phyloP scores from a whole-genome alignment of 2,888 invertebrate genomes.

The Mesorhabditis spiculigera region DNA sequence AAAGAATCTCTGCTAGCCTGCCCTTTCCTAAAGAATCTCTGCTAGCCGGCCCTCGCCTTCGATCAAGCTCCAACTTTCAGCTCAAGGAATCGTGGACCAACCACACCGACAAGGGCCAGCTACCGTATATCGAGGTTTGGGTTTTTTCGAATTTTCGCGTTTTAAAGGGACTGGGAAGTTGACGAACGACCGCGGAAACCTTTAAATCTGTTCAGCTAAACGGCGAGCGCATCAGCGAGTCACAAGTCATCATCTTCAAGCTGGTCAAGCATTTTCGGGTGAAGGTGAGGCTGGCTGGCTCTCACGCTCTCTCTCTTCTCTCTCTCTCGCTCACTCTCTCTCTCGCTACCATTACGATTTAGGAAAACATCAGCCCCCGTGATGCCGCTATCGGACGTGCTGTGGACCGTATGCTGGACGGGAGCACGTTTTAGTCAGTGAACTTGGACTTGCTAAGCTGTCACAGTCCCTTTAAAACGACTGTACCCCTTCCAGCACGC shows the following conservation, averaged over 20 bases:
- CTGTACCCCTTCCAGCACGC: neutral
- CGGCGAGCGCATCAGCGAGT: neutral
- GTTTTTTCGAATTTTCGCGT: too few species aligned
- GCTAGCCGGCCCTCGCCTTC: too few species aligned
- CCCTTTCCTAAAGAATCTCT: too few species aligned
- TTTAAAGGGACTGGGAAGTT: too few species aligned
- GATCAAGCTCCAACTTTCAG: too few species aligned
- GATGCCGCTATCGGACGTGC: neutral
- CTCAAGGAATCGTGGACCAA: neutral
- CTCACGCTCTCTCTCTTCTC: too few species aligned
- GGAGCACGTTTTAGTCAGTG: neutral
- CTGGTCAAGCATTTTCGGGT: neutral
- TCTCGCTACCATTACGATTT: too few species aligned
- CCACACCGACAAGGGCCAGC: neutral
- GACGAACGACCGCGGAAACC: neutral
- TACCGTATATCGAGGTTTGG: neutral
- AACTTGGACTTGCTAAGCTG: too few species aligned
- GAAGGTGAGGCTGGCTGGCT: too few species aligned
- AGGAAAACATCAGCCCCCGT: neutral
- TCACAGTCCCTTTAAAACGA: too few species aligned
- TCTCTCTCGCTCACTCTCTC: too few species aligned
- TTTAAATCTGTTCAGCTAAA: neutral
- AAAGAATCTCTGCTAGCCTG: too few species aligned
- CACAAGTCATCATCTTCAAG: neutral
- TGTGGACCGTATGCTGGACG: neutral